These are phyloP conservation scores for Alectura lathami DNA, from an alignment of 2,113 vertebrate genomes.

Conservation along the genomic window DNA sequence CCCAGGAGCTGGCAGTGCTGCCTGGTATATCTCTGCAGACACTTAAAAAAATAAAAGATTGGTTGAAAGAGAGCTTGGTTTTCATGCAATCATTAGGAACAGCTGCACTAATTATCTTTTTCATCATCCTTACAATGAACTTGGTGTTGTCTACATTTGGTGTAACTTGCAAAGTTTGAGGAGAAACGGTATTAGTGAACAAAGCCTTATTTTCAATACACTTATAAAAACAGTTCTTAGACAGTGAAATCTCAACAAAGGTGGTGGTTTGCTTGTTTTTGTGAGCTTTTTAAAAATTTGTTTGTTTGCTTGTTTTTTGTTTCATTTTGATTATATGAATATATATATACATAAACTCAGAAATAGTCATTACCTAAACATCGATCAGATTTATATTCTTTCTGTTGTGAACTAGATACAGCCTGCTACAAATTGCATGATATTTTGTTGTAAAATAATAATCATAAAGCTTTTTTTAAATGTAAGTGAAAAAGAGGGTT, in stretches of 20 bases:
- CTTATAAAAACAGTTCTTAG: not conserved
- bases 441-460: not conserved
- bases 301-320: not conserved
- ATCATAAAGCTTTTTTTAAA: not conserved
- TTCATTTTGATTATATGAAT: not conserved
- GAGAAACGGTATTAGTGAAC: not conserved
- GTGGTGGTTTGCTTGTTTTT: not conserved
- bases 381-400: not conserved
- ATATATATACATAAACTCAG: not conserved
- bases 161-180: not conserved
- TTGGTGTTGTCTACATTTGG: accelerated
- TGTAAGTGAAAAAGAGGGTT: not conserved
- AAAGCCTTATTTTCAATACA: not conserved
- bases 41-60: not conserved
- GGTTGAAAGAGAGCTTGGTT: not conserved
- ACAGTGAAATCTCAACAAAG: not conserved
- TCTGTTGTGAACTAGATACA: not conserved
- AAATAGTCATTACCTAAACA: not conserved
- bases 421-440: not conserved
- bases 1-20: not conserved
- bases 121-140: not conserved
- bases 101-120: not conserved
- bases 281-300: not conserved
- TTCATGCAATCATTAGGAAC: not conserved
- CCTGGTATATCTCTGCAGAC: not conserved